Evolutionary conservation across 2,888 invertebrate genomes (phyloP).

Genomic region (Phania funesta): DNA sequence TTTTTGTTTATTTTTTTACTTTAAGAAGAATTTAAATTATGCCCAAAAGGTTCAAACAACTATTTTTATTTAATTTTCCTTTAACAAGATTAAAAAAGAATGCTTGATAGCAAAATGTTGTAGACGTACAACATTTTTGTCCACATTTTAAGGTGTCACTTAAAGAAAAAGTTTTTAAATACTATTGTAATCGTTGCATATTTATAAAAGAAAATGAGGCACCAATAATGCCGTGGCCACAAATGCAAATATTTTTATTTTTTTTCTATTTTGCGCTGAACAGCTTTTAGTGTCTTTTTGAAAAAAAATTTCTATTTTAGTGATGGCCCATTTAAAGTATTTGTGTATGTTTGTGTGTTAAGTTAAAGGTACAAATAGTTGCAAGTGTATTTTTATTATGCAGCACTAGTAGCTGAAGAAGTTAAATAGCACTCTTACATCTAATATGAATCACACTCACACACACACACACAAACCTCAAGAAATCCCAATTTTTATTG

Average conservation of each 20-base stretch:
- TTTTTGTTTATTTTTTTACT: background rate
- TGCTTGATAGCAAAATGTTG: conserved; percentile 21
- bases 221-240: conserved; percentile 38
- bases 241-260: conserved; percentile 9
- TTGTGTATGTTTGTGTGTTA: background rate
- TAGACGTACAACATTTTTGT: conserved; percentile 32
- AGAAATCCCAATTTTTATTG: background rate
- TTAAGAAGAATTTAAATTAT: background rate
- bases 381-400: conserved; percentile 42
- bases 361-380: background rate
- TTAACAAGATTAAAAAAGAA: conserved; percentile 50
- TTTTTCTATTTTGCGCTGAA: conserved; percentile 45
- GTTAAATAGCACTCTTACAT: background rate
- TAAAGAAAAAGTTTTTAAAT: conserved; percentile 6
- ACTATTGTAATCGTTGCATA: conserved; percentile 33
- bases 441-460: too few species aligned
- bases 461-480: background rate
- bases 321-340: conserved; percentile 41
- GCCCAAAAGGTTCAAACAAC: conserved; percentile 32
- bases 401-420: background rate
- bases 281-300: conserved; percentile 6
- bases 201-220: conserved; percentile 22
- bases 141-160: conserved; percentile 37
- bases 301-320: conserved; percentile 24
- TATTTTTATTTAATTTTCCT: conserved; percentile 40